Percentiles rank a stretch among this genome's conserved stretches.
Conservation (phyloP, 2,113 vertebrate genomes). For the Charadrius vociferus region DNA sequence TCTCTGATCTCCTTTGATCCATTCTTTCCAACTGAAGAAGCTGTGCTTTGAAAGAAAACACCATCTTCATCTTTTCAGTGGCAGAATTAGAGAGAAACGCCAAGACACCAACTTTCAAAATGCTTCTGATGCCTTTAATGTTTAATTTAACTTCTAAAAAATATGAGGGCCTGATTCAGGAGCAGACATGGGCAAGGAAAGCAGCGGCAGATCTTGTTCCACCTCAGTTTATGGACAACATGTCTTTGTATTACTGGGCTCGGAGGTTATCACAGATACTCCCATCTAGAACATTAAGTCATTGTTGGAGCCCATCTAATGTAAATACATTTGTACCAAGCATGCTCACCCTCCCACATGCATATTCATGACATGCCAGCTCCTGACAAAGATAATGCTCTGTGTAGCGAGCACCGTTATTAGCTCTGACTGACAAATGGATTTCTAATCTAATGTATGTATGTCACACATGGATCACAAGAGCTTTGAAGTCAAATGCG, state of each 20-base stretch:
- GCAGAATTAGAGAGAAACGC: background rate
- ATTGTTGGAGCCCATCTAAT: background rate
- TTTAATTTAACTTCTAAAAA: background rate
- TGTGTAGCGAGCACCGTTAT: background rate
- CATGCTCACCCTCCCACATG: background rate
- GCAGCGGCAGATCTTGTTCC: background rate
- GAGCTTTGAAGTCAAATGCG: background rate
- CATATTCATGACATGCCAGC: background rate
- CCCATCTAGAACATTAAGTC: background rate
- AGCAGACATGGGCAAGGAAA: background rate
- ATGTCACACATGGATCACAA: conserved; percentile 14
- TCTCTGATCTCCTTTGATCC: conserved; percentile 37
- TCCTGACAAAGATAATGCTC: conserved; percentile 40
- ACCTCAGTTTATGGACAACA: background rate
- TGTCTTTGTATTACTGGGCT: background rate
- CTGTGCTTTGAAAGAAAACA: background rate
- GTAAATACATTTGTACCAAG: conserved; percentile 6
- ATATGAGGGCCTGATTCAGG: background rate
- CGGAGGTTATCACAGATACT: background rate
- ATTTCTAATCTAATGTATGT: conserved; percentile 22
- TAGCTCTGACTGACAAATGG: conserved; percentile 56
- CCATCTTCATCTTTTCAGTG: background rate
- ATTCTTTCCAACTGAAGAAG: conserved; percentile 15
- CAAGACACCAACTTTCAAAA: background rate
- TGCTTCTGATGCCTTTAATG: background rate